Evolutionary conservation across 2,888 invertebrate genomes (phyloP).

Genomic region (Pterobdella sp.): DNA sequence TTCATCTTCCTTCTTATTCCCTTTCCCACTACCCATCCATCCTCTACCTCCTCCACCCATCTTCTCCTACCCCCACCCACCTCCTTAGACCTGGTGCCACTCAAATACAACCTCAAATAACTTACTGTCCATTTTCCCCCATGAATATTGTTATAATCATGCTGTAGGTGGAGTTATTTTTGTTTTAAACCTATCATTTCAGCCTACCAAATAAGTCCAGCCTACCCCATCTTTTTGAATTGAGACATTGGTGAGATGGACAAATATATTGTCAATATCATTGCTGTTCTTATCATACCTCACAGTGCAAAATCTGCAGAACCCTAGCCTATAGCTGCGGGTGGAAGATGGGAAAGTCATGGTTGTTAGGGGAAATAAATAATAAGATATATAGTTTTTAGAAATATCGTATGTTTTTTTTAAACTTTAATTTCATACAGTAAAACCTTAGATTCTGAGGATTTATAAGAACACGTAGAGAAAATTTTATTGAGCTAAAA

Average conservation of each 20-base stretch:
- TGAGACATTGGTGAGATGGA: constrained; percentile 90
- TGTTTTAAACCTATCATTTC: neutral
- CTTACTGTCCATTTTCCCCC: constrained; percentile 90
- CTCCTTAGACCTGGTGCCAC: constrained; percentile 78
- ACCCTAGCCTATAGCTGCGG: constrained; percentile 68
- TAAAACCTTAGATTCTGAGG: no score
- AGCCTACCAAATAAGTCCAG: constrained; percentile 33
- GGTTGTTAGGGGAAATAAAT: neutral
- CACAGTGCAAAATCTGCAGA: constrained; percentile 90
- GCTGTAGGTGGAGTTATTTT: constrained; percentile 54
- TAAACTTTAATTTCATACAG: no score
- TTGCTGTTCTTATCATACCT: constrained; percentile 61
- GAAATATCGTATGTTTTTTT: neutral
- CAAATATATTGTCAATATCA: constrained; percentile 59
- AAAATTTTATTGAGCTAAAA: no score
- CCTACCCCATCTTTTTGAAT: constrained; percentile 90
- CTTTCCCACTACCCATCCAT: neutral
- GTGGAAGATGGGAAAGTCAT: neutral
- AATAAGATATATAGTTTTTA: neutral
- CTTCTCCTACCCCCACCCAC: constrained; percentile 52
- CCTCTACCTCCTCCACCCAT: neutral
- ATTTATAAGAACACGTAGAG: no score
- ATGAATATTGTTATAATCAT: constrained; percentile 84
- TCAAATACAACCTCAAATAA: constrained; percentile 78
- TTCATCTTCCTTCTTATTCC: neutral